Evolutionary conservation across 2,113 vertebrate genomes (phyloP).

Genomic region (Andinoacara biseriatus): DNA sequence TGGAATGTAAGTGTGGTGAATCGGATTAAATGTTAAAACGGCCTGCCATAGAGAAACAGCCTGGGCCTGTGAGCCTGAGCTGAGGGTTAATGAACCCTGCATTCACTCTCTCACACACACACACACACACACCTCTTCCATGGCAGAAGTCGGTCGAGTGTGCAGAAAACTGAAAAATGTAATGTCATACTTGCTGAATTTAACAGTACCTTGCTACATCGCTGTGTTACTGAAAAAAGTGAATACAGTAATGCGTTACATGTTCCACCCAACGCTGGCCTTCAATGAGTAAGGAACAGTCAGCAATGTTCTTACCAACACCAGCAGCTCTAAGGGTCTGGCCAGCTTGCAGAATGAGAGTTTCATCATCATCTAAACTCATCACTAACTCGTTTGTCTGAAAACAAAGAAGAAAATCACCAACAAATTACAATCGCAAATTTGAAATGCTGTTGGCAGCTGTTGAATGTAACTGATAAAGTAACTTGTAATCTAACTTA

Average conservation of each 20-base stretch:
- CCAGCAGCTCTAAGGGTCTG: conserved; percentile 84
- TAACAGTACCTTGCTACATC: neutral
- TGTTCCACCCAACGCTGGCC: neutral
- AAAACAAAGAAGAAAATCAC: neutral
- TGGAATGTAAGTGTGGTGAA: too few relatives aligned
- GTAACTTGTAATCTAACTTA: too few relatives aligned
- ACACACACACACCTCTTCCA: too few relatives aligned
- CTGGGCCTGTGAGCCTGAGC: too few relatives aligned
- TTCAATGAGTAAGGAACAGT: neutral
- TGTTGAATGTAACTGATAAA: too few relatives aligned
- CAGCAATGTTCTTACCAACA: conserved; percentile 80
- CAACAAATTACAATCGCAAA: neutral
- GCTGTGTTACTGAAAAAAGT: neutral
- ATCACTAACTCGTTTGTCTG: conserved; percentile 93
- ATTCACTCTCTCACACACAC: too few relatives aligned
- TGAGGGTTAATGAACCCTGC: too few relatives aligned
- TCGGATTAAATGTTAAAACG: too few relatives aligned
- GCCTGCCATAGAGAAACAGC: too few relatives aligned
- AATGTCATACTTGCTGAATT: too few relatives aligned
- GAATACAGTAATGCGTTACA: neutral
- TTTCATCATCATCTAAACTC: conserved; percentile 90
- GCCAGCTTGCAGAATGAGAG: conserved; percentile 83
- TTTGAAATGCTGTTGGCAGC: neutral
- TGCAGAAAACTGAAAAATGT: too few relatives aligned
- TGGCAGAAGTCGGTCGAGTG: too few relatives aligned